Percentiles rank a stretch among this genome's conserved stretches.
These are phyloP conservation scores for Epinephelus moara DNA, from an alignment of 2,113 vertebrate genomes.

Conservation along the genomic window DNA sequence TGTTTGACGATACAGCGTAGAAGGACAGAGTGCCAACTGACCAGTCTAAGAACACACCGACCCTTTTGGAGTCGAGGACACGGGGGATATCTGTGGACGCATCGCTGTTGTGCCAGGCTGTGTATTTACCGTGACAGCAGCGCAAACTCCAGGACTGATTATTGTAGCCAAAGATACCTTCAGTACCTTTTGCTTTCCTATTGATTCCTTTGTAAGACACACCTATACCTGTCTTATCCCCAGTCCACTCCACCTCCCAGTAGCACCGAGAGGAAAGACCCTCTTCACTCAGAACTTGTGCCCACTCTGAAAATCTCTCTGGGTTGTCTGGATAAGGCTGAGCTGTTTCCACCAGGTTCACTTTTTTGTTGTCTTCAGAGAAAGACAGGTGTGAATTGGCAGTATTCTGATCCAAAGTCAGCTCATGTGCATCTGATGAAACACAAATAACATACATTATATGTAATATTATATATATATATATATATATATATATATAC, in stretches of 20 bases:
- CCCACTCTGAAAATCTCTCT: constrained; percentile 50
- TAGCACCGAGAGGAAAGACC: constrained; percentile 12
- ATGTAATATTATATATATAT: not conserved
- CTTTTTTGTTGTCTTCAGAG: constrained; percentile 20
- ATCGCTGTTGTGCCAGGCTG: not conserved
- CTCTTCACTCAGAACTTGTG: constrained; percentile 49
- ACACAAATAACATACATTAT: not conserved
- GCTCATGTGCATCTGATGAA: constrained; percentile 31
- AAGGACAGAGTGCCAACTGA: constrained; percentile 35
- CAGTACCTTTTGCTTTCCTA: constrained; percentile 27
- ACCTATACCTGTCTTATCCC: constrained; percentile 9
- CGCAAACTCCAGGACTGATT: constrained; percentile 45
- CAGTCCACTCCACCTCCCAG: constrained; percentile 50
- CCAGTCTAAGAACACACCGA: constrained; percentile 45
- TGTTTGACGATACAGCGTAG: constrained; percentile 23
- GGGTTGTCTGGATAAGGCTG: constrained; percentile 47
- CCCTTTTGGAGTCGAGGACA: constrained; percentile 29
- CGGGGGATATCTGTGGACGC: not conserved
- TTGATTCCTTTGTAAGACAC: constrained; percentile 44
- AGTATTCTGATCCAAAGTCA: constrained; percentile 40
- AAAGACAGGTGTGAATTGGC: constrained; percentile 34
- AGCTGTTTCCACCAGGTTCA: constrained; percentile 7
- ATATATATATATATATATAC: too few species aligned
- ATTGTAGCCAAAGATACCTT: constrained; percentile 35
- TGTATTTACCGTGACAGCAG: constrained; percentile 26